Conservation (phyloP, 2,888 invertebrate species). For the Aleiodes testaceus region DNA sequence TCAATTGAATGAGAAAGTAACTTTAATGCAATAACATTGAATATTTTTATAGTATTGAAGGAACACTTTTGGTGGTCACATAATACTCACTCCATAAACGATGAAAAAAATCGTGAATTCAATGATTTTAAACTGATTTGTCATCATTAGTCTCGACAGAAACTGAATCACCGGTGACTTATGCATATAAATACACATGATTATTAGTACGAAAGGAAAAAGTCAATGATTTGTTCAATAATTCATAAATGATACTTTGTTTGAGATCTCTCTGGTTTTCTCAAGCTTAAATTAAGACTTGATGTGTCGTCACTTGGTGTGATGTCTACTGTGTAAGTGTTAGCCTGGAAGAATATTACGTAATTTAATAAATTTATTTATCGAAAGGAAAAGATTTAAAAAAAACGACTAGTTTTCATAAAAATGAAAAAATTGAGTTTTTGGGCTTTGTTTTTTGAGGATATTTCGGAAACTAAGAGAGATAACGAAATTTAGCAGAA, state of each 20-base stretch:
- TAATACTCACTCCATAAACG: slow-evolving; percentile 10
- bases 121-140: slow-evolving; percentile 8
- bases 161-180: slow-evolving; percentile 5
- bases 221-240: slow-evolving; percentile 1
- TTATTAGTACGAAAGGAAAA: not conserved
- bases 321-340: slow-evolving; percentile 59
- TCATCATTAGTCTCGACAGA: not conserved
- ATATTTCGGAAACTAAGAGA: too few species aligned
- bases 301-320: slow-evolving; percentile 34
- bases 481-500: too few species aligned
- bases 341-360: slow-evolving; percentile 55
- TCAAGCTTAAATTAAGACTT: slow-evolving; percentile 44
- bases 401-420: too few species aligned
- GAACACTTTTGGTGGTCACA: slow-evolving; percentile 25
- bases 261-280: slow-evolving; percentile 14
- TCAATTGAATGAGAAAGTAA: too few species aligned
- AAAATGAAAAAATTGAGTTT: too few species aligned
- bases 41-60: slow-evolving; percentile 26
- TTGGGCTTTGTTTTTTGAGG: not conserved
- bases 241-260: slow-evolving; percentile 24
- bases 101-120: slow-evolving; percentile 6
- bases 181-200: not conserved
- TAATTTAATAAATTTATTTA: not conserved
- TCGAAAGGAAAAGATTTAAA: not conserved
- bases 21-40: not conserved